Conservation (phyloP, 35 echinoderm and acorn worm genomes). For the Stichopus chloronotus region DNA sequence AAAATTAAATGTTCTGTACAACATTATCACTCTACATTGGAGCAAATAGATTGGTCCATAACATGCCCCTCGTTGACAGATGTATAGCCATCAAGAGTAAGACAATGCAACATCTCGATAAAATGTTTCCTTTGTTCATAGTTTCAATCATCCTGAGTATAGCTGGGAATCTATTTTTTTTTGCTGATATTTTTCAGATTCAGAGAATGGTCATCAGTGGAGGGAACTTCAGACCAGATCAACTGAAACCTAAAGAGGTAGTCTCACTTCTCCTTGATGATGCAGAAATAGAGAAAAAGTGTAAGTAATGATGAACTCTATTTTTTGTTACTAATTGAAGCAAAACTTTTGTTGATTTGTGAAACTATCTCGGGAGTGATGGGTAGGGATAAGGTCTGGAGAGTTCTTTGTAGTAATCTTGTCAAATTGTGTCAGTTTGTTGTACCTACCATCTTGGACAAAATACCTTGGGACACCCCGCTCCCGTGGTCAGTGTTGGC, state of each 20-base stretch:
- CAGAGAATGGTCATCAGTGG: slow-evolving; percentile 99
- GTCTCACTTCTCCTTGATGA: slow-evolving; percentile 91
- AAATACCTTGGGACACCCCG: too few species aligned
- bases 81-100: too few species aligned
- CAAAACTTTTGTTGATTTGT: neutral
- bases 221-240: slow-evolving; percentile 91
- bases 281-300: slow-evolving; percentile 96
- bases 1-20: too few species aligned
- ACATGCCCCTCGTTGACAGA: too few species aligned
- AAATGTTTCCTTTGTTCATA: too few species aligned
- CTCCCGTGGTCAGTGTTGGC: too few species aligned
- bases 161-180: neutral
- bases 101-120: too few species aligned
- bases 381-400: neutral
- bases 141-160: too few species aligned
- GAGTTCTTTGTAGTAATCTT: neutral
- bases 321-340: neutral
- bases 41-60: too few species aligned
- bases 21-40: too few species aligned
- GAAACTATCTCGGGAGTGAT: neutral
- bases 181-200: slow-evolving; percentile 65
- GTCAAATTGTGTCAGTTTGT: too few species aligned
- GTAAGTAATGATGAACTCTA: slow-evolving; percentile 57
- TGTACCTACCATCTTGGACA: too few species aligned
- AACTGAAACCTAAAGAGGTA: slow-evolving; percentile 98